A percentile compares a stretch with the other conserved stretches of the same genome.
phyloP scores from a whole-genome alignment of 2,797 vertebrate genomes.

The Anabas testudineus region DNA sequence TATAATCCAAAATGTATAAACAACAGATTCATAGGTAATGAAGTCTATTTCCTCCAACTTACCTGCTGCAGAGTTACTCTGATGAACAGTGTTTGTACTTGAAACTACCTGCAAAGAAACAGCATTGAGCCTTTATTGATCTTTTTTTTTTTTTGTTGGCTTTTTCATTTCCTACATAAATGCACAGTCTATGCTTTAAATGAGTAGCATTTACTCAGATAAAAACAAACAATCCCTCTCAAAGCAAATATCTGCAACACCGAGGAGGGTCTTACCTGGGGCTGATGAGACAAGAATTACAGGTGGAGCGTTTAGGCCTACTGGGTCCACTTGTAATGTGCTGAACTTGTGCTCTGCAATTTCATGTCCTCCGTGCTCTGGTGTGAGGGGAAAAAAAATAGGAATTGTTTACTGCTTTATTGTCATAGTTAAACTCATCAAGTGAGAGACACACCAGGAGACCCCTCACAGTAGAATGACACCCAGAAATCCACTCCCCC shows the following conservation, averaged over 20 bases:
- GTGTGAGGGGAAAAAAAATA: slow-evolving; percentile 30
- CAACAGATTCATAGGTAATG: slow-evolving; percentile 10
- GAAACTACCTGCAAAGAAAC: slow-evolving; percentile 12
- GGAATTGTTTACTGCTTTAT: slow-evolving; percentile 60
- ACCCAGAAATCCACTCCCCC: slow-evolving; percentile 41
- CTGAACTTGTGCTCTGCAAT: slow-evolving; percentile 73
- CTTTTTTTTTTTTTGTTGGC: slow-evolving; percentile 21
- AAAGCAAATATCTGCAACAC: slow-evolving; percentile 14
- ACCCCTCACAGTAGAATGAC: slow-evolving; percentile 40
- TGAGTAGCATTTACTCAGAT: neutral
- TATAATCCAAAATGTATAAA: slow-evolving; percentile 1
- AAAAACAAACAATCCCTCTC: slow-evolving; percentile 19
- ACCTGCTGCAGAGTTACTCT: slow-evolving; percentile 43
- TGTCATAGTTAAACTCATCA: slow-evolving; percentile 72
- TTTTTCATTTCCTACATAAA: slow-evolving; percentile 7
- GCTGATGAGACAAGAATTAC: slow-evolving; percentile 57
- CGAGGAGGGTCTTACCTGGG: slow-evolving; percentile 73
- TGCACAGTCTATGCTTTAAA: neutral
- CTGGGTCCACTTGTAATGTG: slow-evolving; percentile 65
- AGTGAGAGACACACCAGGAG: slow-evolving; percentile 35
- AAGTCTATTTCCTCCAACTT: slow-evolving; percentile 48
- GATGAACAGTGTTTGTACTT: slow-evolving; percentile 24
- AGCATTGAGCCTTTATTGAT: slow-evolving; percentile 30
- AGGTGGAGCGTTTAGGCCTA: slow-evolving; percentile 73
- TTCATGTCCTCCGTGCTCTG: slow-evolving; percentile 62